Percentiles rank a stretch among this genome's conserved stretches.
These are phyloP conservation scores for Nomia melanderi DNA, from an alignment of 1,140 invertebrate genomes.

Conservation along the genomic window DNA sequence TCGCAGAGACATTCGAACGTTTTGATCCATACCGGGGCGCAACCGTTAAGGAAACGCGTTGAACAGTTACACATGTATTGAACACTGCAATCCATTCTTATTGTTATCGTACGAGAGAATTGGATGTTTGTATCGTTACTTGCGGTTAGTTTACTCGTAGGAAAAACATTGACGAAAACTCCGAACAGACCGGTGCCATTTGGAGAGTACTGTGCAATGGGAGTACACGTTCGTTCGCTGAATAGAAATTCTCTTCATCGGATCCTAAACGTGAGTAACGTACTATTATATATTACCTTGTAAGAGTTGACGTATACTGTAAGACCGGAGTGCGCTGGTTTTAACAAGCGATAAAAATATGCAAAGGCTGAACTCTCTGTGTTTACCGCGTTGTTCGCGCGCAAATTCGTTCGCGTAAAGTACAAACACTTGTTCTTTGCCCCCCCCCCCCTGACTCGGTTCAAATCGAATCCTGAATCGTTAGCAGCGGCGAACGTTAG, in stretches of 20 bases:
- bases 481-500: conserved; percentile 41
- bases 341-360: conserved; percentile 67
- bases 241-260: conserved; percentile 9
- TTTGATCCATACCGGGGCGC: conserved; percentile 31
- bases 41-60: not conserved
- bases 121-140: not conserved
- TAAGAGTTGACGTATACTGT: conserved; percentile 62
- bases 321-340: conserved; percentile 53
- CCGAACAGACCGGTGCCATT: conserved; percentile 33
- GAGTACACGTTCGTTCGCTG: not conserved
- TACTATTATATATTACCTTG: conserved; percentile 52
- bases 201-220: conserved; percentile 31
- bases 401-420: conserved; percentile 16
- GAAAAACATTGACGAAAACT: conserved; percentile 26
- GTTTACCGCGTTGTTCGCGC: conserved; percentile 2
- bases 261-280: conserved; percentile 37
- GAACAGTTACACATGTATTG: conserved; percentile 34
- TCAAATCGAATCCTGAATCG: conserved; percentile 55
- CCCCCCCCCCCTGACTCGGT: conserved; percentile 32
- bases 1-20: conserved; percentile 17
- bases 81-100: conserved; percentile 13
- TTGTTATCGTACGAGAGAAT: conserved; percentile 13
- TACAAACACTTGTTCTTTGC: conserved; percentile 33
- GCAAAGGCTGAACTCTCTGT: conserved; percentile 58
- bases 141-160: conserved; percentile 13